Conservation (phyloP, 2,113 vertebrate species). For the Cebus imitator region DNA sequence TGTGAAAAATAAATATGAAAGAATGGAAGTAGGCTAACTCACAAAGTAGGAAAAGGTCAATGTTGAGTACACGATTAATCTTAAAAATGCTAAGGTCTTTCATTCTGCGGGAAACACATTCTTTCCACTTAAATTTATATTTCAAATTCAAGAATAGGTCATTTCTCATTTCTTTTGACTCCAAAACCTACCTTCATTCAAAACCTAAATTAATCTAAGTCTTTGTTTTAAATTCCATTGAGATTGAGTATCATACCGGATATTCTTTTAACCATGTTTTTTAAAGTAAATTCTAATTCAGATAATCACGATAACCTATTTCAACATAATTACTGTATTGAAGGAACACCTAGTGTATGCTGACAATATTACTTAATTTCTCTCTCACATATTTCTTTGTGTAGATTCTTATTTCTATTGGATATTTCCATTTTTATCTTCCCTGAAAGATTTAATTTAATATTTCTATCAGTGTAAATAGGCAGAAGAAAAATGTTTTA, state of each 20-base stretch:
- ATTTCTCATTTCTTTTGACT: neutral
- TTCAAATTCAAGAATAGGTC: neutral
- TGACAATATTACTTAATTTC: neutral
- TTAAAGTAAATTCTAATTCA: slow-evolving; percentile 15
- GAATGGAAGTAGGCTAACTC: neutral
- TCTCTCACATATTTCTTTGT: neutral
- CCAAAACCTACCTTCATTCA: neutral
- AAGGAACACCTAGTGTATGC: neutral
- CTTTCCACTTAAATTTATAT: neutral
- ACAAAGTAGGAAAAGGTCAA: neutral
- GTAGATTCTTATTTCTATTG: neutral
- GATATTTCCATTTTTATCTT: neutral
- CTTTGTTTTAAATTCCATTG: neutral
- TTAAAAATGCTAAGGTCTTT: neutral
- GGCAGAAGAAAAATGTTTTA: neutral
- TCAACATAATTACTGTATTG: neutral
- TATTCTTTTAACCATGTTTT: neutral
- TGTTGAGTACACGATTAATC: neutral
- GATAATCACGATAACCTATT: neutral
- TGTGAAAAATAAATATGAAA: neutral
- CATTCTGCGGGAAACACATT: neutral
- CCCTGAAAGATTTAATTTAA: neutral
- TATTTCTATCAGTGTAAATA: neutral
- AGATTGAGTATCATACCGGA: neutral
- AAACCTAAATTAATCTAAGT: neutral